These are phyloP conservation scores for Trinorchestia longiramus DNA, from an alignment of 1,140 invertebrate genomes.

Conservation along the genomic window DNA sequence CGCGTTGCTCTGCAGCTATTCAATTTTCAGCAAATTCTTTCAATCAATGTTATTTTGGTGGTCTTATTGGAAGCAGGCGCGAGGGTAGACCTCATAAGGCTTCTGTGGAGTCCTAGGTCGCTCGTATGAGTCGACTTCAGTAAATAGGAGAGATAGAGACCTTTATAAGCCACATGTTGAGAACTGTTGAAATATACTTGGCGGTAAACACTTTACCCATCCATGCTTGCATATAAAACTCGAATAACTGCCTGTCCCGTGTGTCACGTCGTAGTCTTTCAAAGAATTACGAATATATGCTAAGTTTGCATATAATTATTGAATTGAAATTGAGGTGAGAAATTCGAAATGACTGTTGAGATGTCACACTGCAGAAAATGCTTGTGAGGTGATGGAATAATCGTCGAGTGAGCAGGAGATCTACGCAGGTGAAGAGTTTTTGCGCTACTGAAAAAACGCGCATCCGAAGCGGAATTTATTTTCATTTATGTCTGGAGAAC, in stretches of 20 bases:
- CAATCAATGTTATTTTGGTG: constrained; percentile 48
- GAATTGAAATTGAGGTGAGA: not conserved
- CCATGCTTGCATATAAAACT: not conserved
- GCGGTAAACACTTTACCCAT: not conserved
- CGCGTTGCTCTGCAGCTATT: constrained; percentile 7
- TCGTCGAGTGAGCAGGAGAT: not conserved
- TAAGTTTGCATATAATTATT: not conserved
- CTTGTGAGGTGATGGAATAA: not conserved
- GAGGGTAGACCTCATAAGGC: constrained; percentile 30
- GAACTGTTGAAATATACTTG: not conserved
- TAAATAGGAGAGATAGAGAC: not conserved
- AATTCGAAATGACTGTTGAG: not conserved
- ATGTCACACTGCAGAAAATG: not conserved
- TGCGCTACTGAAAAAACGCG: not conserved
- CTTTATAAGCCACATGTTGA: not conserved
- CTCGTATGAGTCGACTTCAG: not conserved
- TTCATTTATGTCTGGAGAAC: not conserved
- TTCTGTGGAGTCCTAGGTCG: not conserved
- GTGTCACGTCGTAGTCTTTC: not conserved
- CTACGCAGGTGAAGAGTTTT: not conserved
- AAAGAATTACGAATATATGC: not conserved
- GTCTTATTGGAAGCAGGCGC: constrained; percentile 34
- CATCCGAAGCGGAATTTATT: not conserved
- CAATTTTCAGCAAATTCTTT: constrained; percentile 49
- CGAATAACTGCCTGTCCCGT: not conserved